phyloP scores from a whole-genome alignment of 2,797 vertebrate genomes.

The Aeoliscus strigatus region DNA sequence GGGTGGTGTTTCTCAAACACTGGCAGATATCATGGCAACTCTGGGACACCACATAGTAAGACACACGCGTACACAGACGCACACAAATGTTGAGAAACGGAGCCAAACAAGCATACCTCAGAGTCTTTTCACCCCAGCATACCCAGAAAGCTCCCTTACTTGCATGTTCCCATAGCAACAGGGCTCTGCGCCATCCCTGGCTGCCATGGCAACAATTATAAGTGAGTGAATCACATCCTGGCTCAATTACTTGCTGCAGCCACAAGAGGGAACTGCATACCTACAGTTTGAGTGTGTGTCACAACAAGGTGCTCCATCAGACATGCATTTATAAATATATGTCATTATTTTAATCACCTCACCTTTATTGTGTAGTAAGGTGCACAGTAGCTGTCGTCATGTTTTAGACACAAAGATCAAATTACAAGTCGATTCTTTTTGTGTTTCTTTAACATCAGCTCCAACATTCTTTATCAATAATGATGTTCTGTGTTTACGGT shows the following conservation, averaged over 20 bases:
- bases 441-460: too few relatives aligned
- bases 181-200: conserved; percentile 73
- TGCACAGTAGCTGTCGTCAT: too few relatives aligned
- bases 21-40: conserved; percentile 71
- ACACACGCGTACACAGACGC: conserved; percentile 23
- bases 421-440: too few relatives aligned
- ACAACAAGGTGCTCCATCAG: not conserved
- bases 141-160: conserved; percentile 63
- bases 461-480: too few relatives aligned
- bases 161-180: conserved; percentile 72
- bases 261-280: conserved; percentile 63
- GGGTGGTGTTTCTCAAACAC: conserved; percentile 62
- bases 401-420: too few relatives aligned
- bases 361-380: too few relatives aligned
- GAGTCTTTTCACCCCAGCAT: conserved; percentile 58
- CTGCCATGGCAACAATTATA: conserved; percentile 76
- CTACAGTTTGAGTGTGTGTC: conserved; percentile 25
- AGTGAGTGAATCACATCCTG: conserved; percentile 52
- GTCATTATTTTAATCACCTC: too few relatives aligned
- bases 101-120: conserved; percentile 61
- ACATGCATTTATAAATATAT: too few relatives aligned
- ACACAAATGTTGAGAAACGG: conserved; percentile 36
- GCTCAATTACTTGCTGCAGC: conserved; percentile 53
- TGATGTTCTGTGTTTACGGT: not conserved
- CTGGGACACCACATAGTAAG: conserved; percentile 70